phyloP scores from a whole-genome alignment of 2,797 vertebrate species.

The Scolopax rusticola region DNA sequence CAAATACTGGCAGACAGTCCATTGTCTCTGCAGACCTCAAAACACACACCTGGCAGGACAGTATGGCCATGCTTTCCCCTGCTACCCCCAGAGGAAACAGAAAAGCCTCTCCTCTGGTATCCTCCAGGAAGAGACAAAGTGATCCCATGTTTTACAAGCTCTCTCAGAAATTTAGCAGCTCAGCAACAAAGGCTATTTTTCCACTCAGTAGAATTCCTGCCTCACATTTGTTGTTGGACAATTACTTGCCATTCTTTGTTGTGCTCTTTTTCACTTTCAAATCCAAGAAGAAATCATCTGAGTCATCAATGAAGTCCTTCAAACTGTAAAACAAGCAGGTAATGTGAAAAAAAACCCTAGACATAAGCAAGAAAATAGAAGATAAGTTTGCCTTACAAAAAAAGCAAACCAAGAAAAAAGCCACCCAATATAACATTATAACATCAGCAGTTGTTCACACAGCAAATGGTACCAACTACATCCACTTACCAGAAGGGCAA shows the following conservation, averaged over 20 bases:
- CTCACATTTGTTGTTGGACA: not conserved
- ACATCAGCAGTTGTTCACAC: not conserved
- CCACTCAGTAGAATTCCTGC: not conserved
- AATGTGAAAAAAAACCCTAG: not conserved
- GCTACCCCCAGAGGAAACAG: not conserved
- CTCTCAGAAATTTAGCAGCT: not conserved
- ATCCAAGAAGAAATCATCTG: not conserved
- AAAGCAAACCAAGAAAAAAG: not conserved
- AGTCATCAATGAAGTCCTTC: slow-evolving; percentile 32
- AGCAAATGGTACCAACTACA: not conserved
- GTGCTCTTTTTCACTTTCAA: not conserved
- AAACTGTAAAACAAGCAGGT: not conserved
- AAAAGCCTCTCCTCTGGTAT: not conserved
- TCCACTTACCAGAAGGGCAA: not conserved
- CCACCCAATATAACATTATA: not conserved
- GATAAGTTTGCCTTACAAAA: not conserved
- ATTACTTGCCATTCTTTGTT: slow-evolving; percentile 26
- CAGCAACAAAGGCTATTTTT: not conserved
- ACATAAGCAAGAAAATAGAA: not conserved
- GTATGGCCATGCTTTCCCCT: not conserved
- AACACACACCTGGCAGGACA: not conserved
- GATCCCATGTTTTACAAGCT: not conserved
- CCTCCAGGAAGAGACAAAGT: not conserved
- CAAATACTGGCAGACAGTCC: not conserved
- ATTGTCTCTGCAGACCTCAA: not conserved